Evolutionary conservation across 2,888 invertebrate genomes (phyloP), one percentile per base, ranked within the genome.

Genomic region (Dermolepida albohirtum): DNA sequence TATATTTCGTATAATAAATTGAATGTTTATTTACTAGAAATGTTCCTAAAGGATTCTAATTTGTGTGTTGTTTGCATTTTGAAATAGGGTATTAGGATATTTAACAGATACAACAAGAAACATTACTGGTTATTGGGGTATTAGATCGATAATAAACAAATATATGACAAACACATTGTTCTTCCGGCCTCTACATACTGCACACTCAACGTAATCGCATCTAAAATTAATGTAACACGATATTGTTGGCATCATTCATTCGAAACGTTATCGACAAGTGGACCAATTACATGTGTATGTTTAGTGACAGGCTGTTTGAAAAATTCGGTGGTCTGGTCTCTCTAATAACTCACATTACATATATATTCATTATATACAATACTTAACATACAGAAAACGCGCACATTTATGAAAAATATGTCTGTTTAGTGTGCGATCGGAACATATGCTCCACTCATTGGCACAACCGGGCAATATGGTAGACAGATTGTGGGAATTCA

Each of bases 401-500:
- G 47, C 59, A 47, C 47, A 62, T 62, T 62, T 62, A 62, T 62
- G 59, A 62, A 62, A 62, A 62, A 49, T 62, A 71, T 75, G 76
- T 77, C 77, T 77, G 78, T 75, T 72, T 75, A 74, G 72, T 76
- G 74, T 75, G 73, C 74, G 74, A 77, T 77, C 76, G 75, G 75
- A 77, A 79, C 79, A 80, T 80, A 76, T 80, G 81, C 78, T 77
- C 66, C 66, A 67, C 51, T 74, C 75, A 74, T 74, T 76, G 77
- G 77, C 78, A 77, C 78, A 78, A 80, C 79, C 77, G 79, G 78
- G 80, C 80, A 82, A 82, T 81, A 81, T 82, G 81, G 81, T 76
- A 79, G 79, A 76, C 81, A 82, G 82, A 81, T 82, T 81, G 81
- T 80, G 81, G 79, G 81, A 81, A 81, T 78, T 80, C 77, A 79